Evolutionary conservation across 2,113 vertebrate genomes (phyloP).

Genomic region (Gobius niger): DNA sequence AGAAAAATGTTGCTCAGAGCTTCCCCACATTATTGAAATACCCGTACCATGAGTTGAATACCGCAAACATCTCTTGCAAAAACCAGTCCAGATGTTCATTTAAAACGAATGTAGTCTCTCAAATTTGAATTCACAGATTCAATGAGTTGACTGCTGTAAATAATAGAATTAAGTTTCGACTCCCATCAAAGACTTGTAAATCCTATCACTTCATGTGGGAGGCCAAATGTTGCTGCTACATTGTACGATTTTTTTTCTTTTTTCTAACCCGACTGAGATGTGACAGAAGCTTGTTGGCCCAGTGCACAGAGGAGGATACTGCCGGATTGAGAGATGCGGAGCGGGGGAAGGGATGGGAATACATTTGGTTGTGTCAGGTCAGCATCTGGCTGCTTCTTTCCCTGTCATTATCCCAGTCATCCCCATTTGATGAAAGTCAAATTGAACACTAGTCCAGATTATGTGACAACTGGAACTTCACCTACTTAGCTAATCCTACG

Average conservation of each 20-base stretch:
- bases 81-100: no score
- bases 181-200: no score
- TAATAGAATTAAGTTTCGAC: no score
- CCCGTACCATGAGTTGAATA: no score
- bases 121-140: no score
- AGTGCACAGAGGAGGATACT: conserved; percentile 48
- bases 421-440: conserved; percentile 76
- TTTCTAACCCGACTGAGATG: conserved; percentile 29
- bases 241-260: conserved; percentile 28
- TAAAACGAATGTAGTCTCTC: no score
- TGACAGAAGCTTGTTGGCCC: conserved; percentile 22
- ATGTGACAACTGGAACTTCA: conserved; percentile 76
- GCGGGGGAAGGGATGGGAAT: conserved; percentile 46
- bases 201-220: background rate
- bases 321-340: conserved; percentile 56
- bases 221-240: conserved; percentile 30
- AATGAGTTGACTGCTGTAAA: no score
- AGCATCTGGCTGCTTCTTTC: conserved; percentile 75
- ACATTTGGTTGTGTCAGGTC: conserved; percentile 5
- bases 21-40: no score
- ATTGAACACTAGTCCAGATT: conserved; percentile 72
- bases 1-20: no score
- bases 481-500: conserved; percentile 76
- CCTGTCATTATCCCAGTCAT: conserved; percentile 75
- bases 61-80: no score